Percentiles rank a stretch among this genome's conserved stretches.
phyloP scores from a whole-genome alignment of 2,888 invertebrate species.

The Perithous albicinctus region DNA sequence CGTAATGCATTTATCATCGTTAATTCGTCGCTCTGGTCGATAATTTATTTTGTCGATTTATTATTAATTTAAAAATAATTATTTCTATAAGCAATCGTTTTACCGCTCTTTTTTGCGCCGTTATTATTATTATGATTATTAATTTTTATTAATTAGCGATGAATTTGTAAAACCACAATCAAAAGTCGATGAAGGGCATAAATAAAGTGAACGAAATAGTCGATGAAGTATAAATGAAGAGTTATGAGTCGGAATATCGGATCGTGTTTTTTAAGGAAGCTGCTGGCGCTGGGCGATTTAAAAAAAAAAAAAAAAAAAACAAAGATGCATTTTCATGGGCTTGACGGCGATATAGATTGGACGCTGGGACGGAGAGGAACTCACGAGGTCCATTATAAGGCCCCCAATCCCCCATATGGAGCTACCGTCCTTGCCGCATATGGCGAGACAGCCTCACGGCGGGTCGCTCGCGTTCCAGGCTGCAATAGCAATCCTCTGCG shows the following conservation, averaged over 20 bases:
- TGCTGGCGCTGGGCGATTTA: conserved; percentile 5
- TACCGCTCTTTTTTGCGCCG: conserved; percentile 61
- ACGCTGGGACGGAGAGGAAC: conserved; percentile 6
- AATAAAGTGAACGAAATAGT: conserved; percentile 54
- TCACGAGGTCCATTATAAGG: conserved; percentile 74
- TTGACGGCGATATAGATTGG: conserved; percentile 8
- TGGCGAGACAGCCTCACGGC: conserved; percentile 76
- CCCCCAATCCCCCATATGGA: conserved; percentile 72
- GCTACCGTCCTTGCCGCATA: conserved; percentile 80
- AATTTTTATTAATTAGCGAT: conserved; percentile 51
- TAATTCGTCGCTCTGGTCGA: conserved; percentile 23
- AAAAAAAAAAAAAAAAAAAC: too few relatives aligned
- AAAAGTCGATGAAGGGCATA: conserved; percentile 58
- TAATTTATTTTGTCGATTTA: conserved; percentile 26
- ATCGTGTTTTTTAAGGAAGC: conserved; percentile 42
- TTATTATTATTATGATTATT: conserved; percentile 68
- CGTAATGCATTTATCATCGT: conserved; percentile 32
- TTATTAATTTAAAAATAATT: conserved; percentile 6
- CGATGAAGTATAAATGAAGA: conserved; percentile 49
- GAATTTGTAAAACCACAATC: conserved; percentile 61
- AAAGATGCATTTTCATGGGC: conserved; percentile 18
- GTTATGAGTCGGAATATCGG: conserved; percentile 1
- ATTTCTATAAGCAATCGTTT: conserved; percentile 43
- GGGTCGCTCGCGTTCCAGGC: conserved; percentile 55
- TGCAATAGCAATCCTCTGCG: conserved; percentile 46